phyloP scores from a whole-genome alignment of 2,113 vertebrate species.

The Marcusenius ussheri region DNA sequence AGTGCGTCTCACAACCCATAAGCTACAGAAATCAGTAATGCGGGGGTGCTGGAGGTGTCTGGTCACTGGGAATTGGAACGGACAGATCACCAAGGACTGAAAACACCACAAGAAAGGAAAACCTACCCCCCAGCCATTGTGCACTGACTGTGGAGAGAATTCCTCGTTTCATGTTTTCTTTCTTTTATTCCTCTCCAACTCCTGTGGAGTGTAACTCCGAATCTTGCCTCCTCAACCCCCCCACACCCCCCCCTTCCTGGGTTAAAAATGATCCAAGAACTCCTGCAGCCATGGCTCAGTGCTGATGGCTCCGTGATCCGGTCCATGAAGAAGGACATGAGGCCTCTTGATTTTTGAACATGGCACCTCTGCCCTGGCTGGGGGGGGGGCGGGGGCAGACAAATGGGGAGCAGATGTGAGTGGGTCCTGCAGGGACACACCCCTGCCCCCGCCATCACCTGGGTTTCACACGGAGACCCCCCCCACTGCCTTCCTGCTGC shows the following conservation, averaged over 20 bases:
- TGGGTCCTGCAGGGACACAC: neutral
- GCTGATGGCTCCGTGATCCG: constrained; percentile 44
- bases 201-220: constrained; percentile 35
- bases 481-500: neutral
- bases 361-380: neutral
- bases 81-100: constrained; percentile 5
- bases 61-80: neutral
- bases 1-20: neutral
- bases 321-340: constrained; percentile 35
- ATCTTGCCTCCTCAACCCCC: neutral
- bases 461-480: neutral
- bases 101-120: constrained; percentile 10
- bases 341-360: constrained; percentile 24
- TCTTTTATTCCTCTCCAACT: constrained; percentile 48
- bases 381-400: neutral
- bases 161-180: constrained; percentile 35
- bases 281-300: constrained; percentile 4
- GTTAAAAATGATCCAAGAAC: constrained; percentile 52
- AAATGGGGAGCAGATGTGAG: constrained; percentile 36
- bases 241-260: constrained; percentile 16
- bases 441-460: constrained; percentile 6
- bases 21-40: neutral
- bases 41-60: neutral
- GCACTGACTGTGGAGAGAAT: constrained; percentile 30
- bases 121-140: constrained; percentile 14